Base-by-base conservation (phyloP, 2,113 vertebrate species). In the Galemys pyrenaicus region DNA sequence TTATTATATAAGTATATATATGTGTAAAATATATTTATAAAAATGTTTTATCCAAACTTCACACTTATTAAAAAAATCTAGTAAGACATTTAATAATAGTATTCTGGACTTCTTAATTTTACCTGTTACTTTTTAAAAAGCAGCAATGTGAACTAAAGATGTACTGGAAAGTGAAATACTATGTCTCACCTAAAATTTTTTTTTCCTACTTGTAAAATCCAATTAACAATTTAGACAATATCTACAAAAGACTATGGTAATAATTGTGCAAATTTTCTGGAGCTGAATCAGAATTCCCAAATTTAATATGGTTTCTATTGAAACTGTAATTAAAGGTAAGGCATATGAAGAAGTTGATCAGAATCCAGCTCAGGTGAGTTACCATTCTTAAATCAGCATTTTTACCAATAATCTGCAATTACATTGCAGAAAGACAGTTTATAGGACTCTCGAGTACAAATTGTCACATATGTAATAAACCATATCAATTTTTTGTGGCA, bases 301-400 rank as follows among this genome's bases (percentile, higher is more conserved):
- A 96, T 98, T 87, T 94, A 97, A 96, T 97, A 84, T 51, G 37
- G 17, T 77, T 96, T 60, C 54, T 92, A 13, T 93, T 92, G 97
- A 37, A 89, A 35, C 12, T 93, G 62, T 30, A 96, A 84, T 97
- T 98, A 95, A 58, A 93, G 46, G 35, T 94, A 96, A 97, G 62
- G 62, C 74, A 70, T 87, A 51, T n/a, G 90, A 90, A 85, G 89
- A 94, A 95, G 96, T 91, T 94, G 56, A 96, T 97, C 65, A 90
- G 0, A 68, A 75, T 96, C 94, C 62, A 96, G 77, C 58, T 96
- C 60, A n/a, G 93, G 37, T 30, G 81, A 96, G 73, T 87, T 93
- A 73, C 11, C 11, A 12, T 65, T 75, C 65, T 92, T 77, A 74
- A 51, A 87, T 73, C 37, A 41, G 12, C 12, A 30, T 78, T 75